Conservation (phyloP, 2,888 invertebrate genomes). For the Maniola hyperantus region DNA sequence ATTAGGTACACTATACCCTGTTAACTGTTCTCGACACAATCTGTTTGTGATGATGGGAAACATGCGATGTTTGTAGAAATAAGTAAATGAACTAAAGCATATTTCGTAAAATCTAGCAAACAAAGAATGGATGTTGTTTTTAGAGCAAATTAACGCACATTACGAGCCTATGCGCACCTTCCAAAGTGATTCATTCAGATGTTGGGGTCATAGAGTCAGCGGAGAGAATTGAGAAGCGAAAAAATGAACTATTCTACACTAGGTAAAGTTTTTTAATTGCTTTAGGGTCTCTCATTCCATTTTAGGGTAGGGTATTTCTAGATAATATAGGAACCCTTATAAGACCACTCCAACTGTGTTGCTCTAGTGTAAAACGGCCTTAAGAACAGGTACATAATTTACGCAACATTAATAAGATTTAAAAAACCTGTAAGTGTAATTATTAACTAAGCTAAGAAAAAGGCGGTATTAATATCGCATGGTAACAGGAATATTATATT, state of each 20-base stretch:
- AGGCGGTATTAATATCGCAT: conserved; percentile 5
- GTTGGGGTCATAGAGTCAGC: conserved; percentile 38
- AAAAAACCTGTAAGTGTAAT: neutral
- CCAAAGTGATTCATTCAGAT: conserved; percentile 70
- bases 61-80: neutral
- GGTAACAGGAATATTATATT: neutral
- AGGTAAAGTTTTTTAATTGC: too few species aligned
- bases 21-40: too few species aligned
- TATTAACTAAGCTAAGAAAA: neutral
- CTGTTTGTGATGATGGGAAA: too few species aligned
- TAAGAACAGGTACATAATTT: too few species aligned
- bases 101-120: conserved; percentile 78
- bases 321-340: too few species aligned
- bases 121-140: conserved; percentile 79
- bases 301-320: too few species aligned
- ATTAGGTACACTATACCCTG: too few species aligned
- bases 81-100: conserved; percentile 51
- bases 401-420: neutral
- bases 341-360: too few species aligned
- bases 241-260: too few species aligned
- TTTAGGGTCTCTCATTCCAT: too few species aligned
- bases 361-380: too few species aligned
- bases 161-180: conserved; percentile 70
- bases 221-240: neutral
- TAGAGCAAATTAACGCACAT: conserved; percentile 81